Evolutionary conservation across 2,113 vertebrate genomes (phyloP).

Genomic region (Tychaedon coryphoeus): DNA sequence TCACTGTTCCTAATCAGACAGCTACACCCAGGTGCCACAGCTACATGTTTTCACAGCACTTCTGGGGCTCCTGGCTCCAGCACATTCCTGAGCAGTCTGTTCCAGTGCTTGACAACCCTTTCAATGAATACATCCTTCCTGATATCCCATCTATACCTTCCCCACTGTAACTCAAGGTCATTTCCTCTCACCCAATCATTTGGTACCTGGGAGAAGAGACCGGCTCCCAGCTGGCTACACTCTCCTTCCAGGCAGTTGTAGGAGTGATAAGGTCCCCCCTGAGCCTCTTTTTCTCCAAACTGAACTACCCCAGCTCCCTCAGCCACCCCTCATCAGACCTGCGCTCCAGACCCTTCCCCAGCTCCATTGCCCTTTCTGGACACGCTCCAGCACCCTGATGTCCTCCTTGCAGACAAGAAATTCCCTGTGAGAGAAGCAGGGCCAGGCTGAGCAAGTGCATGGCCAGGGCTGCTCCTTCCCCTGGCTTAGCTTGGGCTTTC

Average conservation of each 20-base stretch:
- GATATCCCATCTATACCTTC: neutral
- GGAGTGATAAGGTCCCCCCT: neutral
- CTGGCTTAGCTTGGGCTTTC: neutral
- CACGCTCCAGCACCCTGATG: rapidly evolving
- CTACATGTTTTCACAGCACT: neutral
- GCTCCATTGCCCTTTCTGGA: neutral
- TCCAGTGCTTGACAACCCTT: neutral
- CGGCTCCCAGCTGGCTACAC: rapidly evolving
- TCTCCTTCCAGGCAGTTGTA: neutral
- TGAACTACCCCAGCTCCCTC: neutral
- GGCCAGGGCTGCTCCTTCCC: neutral
- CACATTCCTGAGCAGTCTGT: neutral
- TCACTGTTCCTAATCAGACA: too few species aligned
- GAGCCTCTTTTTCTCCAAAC: neutral
- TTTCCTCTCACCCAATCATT: neutral
- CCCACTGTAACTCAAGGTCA: too few species aligned
- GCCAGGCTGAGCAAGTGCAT: rapidly evolving
- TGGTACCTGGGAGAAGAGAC: neutral
- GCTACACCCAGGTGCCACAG: too few species aligned
- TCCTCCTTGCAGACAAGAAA: neutral
- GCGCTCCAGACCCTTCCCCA: neutral
- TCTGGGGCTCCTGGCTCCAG: neutral
- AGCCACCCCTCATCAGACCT: neutral
- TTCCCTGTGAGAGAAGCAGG: neutral
- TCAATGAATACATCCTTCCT: neutral